Percentiles rank a stretch among this genome's conserved stretches.
phyloP scores from a whole-genome alignment of 1,140 invertebrate genomes.

The Ganaspis sp. region DNA sequence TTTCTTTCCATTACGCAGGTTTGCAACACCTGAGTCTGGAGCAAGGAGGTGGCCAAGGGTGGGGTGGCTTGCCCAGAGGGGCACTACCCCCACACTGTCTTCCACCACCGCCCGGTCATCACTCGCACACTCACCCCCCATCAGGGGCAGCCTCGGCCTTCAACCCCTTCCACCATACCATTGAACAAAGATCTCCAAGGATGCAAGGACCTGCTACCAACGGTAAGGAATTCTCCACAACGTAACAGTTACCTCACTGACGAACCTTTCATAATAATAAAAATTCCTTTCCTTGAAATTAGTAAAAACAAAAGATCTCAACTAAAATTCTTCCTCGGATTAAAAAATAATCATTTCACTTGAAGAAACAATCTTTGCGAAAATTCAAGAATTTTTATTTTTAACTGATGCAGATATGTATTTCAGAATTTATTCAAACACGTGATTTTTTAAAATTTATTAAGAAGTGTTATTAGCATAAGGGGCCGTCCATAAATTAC shows the following conservation, averaged over 20 bases:
- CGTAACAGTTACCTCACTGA: background rate
- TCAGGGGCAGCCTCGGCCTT: slow-evolving; percentile 71
- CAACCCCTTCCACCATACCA: slow-evolving; percentile 73
- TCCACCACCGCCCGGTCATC: slow-evolving; percentile 72
- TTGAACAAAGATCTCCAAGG: slow-evolving; percentile 72
- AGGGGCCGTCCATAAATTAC: too few relatives aligned
- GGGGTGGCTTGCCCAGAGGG: slow-evolving; percentile 71
- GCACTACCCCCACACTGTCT: slow-evolving; percentile 72
- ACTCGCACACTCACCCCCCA: slow-evolving; percentile 69
- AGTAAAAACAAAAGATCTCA: background rate
- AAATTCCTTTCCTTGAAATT: background rate
- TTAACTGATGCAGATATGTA: too few relatives aligned
- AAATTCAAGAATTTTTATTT: too few relatives aligned
- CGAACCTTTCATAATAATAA: background rate
- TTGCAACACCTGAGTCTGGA: slow-evolving; percentile 73
- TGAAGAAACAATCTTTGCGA: too few relatives aligned
- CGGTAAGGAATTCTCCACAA: slow-evolving; percentile 55
- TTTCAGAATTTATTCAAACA: too few relatives aligned
- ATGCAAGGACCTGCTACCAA: slow-evolving; percentile 59
- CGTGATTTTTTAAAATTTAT: too few relatives aligned
- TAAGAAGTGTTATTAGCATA: too few relatives aligned
- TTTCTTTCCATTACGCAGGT: slow-evolving; percentile 64
- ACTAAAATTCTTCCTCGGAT: background rate
- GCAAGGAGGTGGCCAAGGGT: slow-evolving; percentile 70
- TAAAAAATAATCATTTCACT: too few relatives aligned